phyloP scores from a whole-genome alignment of 2,888 invertebrate genomes.

The Bruchidius siliquastri region DNA sequence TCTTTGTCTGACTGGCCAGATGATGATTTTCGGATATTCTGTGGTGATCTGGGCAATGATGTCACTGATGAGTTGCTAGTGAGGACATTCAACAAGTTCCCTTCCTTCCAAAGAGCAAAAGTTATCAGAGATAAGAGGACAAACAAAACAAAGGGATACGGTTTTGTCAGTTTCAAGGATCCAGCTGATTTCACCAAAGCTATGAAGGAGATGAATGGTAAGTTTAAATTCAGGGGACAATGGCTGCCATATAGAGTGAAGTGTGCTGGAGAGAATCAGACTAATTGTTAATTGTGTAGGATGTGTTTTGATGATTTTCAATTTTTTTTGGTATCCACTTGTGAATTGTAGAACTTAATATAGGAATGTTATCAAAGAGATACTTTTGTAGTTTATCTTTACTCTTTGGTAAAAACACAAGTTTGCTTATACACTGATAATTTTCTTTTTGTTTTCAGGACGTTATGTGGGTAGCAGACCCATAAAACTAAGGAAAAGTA shows the following conservation, averaged over 20 bases:
- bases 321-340: no score
- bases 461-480: conserved; percentile 98
- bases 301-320: no score
- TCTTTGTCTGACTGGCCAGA: conserved; percentile 95
- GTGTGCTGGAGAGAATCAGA: no score
- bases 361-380: no score
- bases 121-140: conserved; percentile 94
- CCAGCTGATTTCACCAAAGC: conserved; percentile 96
- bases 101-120: conserved; percentile 90
- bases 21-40: conserved; percentile 96
- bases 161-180: conserved; percentile 97
- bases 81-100: conserved; percentile 90
- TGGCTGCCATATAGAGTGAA: no score
- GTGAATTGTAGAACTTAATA: no score
- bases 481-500: conserved; percentile 94
- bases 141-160: conserved; percentile 98
- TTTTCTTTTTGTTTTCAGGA: conserved; percentile 54
- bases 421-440: no score
- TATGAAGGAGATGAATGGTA: conserved; percentile 99
- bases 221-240: conserved; percentile 36
- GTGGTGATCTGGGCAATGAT: conserved; percentile 99
- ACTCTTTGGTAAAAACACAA: no score
- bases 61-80: conserved; percentile 97
- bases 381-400: neutral
- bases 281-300: no score